A percentile compares a stretch with the other conserved stretches of the same genome.
Evolutionary conservation across 2,797 vertebrate species (phyloP).

Genomic region (Synaphobranchus kaupii): DNA sequence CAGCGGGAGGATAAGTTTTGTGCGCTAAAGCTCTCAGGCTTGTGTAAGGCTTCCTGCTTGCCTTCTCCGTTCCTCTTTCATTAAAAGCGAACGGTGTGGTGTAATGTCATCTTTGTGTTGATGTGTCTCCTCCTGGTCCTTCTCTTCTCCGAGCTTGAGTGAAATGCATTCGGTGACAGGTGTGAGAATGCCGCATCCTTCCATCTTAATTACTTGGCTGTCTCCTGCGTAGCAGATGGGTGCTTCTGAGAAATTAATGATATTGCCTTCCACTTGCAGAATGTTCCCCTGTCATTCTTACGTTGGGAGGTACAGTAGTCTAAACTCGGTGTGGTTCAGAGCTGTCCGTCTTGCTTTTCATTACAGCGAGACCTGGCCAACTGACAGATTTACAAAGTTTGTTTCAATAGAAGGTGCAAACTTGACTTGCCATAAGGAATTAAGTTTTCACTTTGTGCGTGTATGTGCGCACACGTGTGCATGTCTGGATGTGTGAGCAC

Average conservation of each 20-base stretch:
- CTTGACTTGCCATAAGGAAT: conserved; percentile 42
- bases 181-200: conserved; percentile 53
- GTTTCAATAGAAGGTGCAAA: conserved; percentile 51
- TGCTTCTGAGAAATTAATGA: conserved; percentile 62
- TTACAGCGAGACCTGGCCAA: conserved; percentile 51
- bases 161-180: conserved; percentile 54
- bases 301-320: conserved; percentile 58
- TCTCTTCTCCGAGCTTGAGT: conserved; percentile 44
- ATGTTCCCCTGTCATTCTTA: conserved; percentile 57
- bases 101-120: conserved; percentile 26
- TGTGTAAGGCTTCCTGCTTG: conserved; percentile 23
- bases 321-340: conserved; percentile 58
- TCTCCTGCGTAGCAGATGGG: conserved; percentile 46
- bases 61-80: conserved; percentile 22
- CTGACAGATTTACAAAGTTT: conserved; percentile 51
- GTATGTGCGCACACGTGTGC: background rate
- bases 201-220: conserved; percentile 64
- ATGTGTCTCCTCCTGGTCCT: conserved; percentile 10
- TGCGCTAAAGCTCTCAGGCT: conserved; percentile 25
- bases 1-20: conserved; percentile 36
- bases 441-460: conserved; percentile 27
- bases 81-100: conserved; percentile 23
- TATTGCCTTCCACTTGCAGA: conserved; percentile 46
- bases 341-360: conserved; percentile 53
- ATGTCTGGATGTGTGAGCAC: background rate